Conservation (phyloP, 1,140 invertebrate species). For the Drosophila albomicans region DNA sequence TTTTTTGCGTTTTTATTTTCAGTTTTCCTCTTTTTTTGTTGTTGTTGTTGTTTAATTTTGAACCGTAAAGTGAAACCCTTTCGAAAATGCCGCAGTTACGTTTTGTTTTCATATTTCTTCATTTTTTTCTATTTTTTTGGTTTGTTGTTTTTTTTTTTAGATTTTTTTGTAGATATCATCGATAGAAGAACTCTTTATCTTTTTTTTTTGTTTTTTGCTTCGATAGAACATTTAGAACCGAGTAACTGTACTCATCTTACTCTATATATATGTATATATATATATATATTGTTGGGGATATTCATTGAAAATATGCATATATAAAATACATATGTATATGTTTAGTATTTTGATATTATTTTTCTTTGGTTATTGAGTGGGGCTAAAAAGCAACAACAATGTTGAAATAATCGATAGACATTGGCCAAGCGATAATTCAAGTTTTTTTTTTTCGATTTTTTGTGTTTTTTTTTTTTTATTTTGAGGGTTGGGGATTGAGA, state of each 20-base stretch:
- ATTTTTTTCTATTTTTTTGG: slow-evolving; percentile 14
- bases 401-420: slow-evolving; percentile 11
- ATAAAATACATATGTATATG: slow-evolving; percentile 24
- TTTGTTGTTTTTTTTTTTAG: slow-evolving; percentile 1
- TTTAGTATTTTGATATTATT: not conserved
- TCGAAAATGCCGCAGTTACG: slow-evolving; percentile 73
- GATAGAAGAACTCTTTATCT: slow-evolving; percentile 5
- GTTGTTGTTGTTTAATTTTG: slow-evolving; percentile 64
- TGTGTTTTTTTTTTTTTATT: not conserved
- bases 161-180: slow-evolving; percentile 30
- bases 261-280: not conserved
- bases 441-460: not conserved
- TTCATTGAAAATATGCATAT: slow-evolving; percentile 29
- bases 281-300: slow-evolving; percentile 2
- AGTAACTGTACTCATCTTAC: slow-evolving; percentile 7
- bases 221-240: slow-evolving; percentile 3
- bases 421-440: slow-evolving; percentile 9
- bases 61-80: slow-evolving; percentile 76
- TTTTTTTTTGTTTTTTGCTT: not conserved
- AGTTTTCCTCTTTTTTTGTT: slow-evolving; percentile 2
- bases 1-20: not conserved
- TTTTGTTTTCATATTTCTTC: slow-evolving; percentile 22
- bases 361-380: no score
- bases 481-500: not conserved
- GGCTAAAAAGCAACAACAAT: slow-evolving; percentile 15